phyloP scores from a whole-genome alignment of 2,797 vertebrate genomes.

The Labroides dimidiatus region DNA sequence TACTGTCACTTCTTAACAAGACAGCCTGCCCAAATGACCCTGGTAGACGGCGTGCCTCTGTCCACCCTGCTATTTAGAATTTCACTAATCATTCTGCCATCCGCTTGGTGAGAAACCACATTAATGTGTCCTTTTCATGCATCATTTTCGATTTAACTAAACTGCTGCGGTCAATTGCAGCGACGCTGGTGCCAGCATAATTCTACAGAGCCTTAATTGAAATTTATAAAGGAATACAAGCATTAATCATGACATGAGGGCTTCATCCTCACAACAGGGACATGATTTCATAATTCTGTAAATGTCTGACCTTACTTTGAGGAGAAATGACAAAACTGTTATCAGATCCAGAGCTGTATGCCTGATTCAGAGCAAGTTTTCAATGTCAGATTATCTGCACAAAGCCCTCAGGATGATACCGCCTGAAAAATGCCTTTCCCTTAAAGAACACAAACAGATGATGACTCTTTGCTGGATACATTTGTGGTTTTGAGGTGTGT shows the following conservation, averaged over 20 bases:
- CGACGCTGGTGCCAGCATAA: background rate
- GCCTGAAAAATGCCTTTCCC: background rate
- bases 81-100: conserved; percentile 13
- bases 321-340: background rate
- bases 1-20: conserved; percentile 9
- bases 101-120: conserved; percentile 12
- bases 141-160: conserved; percentile 17
- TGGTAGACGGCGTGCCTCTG: background rate
- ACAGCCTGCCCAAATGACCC: conserved; percentile 12
- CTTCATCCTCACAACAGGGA: background rate
- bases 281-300: conserved; percentile 3
- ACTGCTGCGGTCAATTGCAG: conserved; percentile 12
- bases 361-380: conserved; percentile 4
- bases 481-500: background rate
- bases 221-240: background rate
- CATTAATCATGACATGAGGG: background rate
- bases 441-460: background rate
- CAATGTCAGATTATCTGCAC: background rate
- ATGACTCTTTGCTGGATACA: background rate
- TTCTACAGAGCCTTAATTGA: background rate
- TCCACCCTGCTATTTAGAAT: conserved; percentile 12
- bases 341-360: background rate
- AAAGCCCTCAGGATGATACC: background rate
- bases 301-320: background rate
- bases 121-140: conserved; percentile 22